Evolutionary conservation across 2,797 vertebrate genomes (phyloP).

Genomic region (Knipowitschia caucasica): DNA sequence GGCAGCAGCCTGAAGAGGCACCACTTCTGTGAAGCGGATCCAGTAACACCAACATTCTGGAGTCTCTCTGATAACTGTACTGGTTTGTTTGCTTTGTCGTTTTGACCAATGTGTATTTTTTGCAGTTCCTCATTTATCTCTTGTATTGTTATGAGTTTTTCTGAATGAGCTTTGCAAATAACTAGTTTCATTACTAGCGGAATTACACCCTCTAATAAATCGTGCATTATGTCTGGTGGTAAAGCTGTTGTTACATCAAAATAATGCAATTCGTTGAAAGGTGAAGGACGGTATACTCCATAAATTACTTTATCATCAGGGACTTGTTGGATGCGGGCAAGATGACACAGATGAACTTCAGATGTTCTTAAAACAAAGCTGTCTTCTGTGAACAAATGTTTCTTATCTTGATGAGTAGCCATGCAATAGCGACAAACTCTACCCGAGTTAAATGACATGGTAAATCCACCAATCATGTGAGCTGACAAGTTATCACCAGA

Average conservation of each 20-base stretch:
- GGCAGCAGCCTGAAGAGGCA: constrained; percentile 32
- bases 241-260: too few species aligned
- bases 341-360: constrained; percentile 23
- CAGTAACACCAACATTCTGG: not conserved
- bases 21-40: constrained; percentile 32
- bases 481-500: too few species aligned
- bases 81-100: constrained; percentile 19
- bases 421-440: too few species aligned
- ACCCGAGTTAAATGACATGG: too few species aligned
- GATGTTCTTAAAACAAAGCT: constrained; percentile 15
- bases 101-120: constrained; percentile 11
- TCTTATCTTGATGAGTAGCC: too few species aligned
- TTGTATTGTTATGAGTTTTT: constrained; percentile 11
- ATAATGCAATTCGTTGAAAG: constrained; percentile 9
- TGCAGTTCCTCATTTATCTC: constrained; percentile 17
- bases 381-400: too few species aligned
- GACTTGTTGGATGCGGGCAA: constrained; percentile 8
- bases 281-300: constrained; percentile 1
- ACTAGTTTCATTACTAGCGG: constrained; percentile 16
- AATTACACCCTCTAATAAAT: constrained; percentile 14
- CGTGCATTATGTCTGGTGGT: too few species aligned
- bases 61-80: constrained; percentile 11
- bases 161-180: constrained; percentile 11
- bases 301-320: too few species aligned
- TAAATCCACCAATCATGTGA: too few species aligned